Base-by-base conservation (phyloP, 2,888 invertebrate species). In the Hirtodrosophila cameraria region DNA sequence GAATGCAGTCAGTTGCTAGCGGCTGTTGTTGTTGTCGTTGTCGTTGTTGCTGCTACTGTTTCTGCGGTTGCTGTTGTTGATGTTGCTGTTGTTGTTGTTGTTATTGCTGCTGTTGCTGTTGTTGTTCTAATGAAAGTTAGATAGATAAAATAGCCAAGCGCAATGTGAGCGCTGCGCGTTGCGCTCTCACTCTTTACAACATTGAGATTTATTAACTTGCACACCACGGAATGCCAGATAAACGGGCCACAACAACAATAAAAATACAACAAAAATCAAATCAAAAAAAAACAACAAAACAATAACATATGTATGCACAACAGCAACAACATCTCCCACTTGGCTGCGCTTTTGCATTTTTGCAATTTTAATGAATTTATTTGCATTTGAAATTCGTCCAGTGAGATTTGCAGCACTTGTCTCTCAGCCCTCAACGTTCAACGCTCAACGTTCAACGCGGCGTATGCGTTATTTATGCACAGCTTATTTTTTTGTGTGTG, bases 81-180 rank as follows among this genome's bases (percentile, higher is more conserved):
- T 35, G 25, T 16, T 53, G 43, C 30, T 60, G 53, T 30, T 59
- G 31, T 50, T 59, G 31, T 46, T 46, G 45, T 25, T 60, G 53
- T 30, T 59, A 27, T 50, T 59, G 31, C 41, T 46, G 45, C 8
- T 20, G 30, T 12, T 54, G 48, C 50, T 53, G 59, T 58, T 64
- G 52, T 75, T 75, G 55, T 78, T 75, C 66, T 84, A 78, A 81
- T 78, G 78, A 69, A 84, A 81, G 82, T 81, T 70, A 81, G 78
- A 84, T 78, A 77, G 69, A 84, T 55, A 54, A 23, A 23, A 76
- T 57, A 63, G 60, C n/a, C 59, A 77, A 58, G 39, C 62, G 55
- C 46, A 58, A 38, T 41, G 45, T 53, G 41, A 30, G 27, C 48
- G 31, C 20, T 45, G 23, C 39, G 27, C 48, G 31, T 20, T 45